These are phyloP conservation scores for Hippoglossus stenolepis DNA, from an alignment of 2,113 vertebrate species.

Conservation along the genomic window DNA sequence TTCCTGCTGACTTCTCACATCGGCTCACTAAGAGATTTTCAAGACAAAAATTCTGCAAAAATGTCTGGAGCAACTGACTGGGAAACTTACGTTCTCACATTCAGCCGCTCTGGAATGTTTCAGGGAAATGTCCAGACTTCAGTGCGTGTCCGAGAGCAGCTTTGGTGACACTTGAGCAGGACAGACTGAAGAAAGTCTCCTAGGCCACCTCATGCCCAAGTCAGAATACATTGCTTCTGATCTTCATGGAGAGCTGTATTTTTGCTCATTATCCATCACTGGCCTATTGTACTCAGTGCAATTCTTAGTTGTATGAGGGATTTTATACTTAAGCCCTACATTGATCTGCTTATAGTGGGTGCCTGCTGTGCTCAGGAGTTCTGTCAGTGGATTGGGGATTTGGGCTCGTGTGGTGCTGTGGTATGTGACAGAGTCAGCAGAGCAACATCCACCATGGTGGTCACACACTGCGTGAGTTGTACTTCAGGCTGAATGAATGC, in stretches of 20 bases:
- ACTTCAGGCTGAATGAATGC: constrained; percentile 56
- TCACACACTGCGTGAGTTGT: constrained; percentile 57
- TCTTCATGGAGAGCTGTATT: constrained; percentile 1
- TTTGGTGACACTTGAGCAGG: not conserved
- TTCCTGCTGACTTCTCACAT: too few species aligned
- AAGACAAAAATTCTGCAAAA: too few species aligned
- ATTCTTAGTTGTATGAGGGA: constrained; percentile 33
- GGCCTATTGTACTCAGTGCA: constrained; percentile 25
- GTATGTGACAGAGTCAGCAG: constrained; percentile 68
- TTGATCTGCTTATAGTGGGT: constrained; percentile 62
- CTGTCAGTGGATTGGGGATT: constrained; percentile 50
- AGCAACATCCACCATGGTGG: constrained; percentile 52
- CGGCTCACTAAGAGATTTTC: too few species aligned
- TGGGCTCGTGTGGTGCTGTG: constrained; percentile 36
- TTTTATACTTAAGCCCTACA: constrained; percentile 57
- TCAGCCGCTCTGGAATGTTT: too few species aligned
- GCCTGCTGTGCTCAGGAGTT: constrained; percentile 35
- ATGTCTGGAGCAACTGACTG: too few species aligned
- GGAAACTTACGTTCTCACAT: too few species aligned
- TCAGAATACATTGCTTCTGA: constrained; percentile 6
- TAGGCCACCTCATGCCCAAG: not conserved
- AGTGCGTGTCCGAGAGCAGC: too few species aligned
- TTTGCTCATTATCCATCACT: constrained; percentile 29
- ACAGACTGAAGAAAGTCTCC: not conserved
- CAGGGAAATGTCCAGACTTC: too few species aligned